Conservation (phyloP, 2,113 vertebrate genomes). For the Hoplias malabaricus region DNA sequence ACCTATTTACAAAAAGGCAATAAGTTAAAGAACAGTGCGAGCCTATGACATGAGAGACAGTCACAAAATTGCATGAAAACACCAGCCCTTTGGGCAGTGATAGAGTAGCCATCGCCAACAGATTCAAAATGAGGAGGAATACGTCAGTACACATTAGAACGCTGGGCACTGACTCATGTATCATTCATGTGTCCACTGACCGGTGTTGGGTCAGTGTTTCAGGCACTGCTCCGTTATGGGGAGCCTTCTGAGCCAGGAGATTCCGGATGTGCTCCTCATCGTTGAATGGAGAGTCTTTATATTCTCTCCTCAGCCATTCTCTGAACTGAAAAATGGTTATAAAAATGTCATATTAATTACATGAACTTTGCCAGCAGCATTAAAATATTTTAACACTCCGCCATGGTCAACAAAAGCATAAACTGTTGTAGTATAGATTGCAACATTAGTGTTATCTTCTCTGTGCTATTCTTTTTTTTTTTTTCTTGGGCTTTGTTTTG, state of each 20-base stretch:
- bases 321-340: constrained; percentile 80
- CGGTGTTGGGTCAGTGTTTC: background rate
- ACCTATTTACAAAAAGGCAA: constrained; percentile 28
- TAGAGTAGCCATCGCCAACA: background rate
- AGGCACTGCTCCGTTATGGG: constrained; percentile 30
- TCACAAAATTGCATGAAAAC: background rate
- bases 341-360: too few species aligned
- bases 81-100: background rate
- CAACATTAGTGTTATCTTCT: too few species aligned
- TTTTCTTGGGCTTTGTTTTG: too few species aligned
- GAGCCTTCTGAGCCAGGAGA: constrained; percentile 78
- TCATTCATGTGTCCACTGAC: background rate
- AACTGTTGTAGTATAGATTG: too few species aligned
- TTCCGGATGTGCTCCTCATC: constrained; percentile 82
- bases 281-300: constrained; percentile 83
- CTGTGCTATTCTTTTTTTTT: too few species aligned
- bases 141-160: background rate
- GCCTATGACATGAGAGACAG: background rate
- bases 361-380: too few species aligned
- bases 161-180: background rate
- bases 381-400: too few species aligned
- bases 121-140: background rate
- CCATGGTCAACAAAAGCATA: too few species aligned
- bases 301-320: constrained; percentile 84
- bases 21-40: constrained; percentile 28